phyloP scores from a whole-genome alignment of 2,113 vertebrate genomes.

The Notechis scutatus region DNA sequence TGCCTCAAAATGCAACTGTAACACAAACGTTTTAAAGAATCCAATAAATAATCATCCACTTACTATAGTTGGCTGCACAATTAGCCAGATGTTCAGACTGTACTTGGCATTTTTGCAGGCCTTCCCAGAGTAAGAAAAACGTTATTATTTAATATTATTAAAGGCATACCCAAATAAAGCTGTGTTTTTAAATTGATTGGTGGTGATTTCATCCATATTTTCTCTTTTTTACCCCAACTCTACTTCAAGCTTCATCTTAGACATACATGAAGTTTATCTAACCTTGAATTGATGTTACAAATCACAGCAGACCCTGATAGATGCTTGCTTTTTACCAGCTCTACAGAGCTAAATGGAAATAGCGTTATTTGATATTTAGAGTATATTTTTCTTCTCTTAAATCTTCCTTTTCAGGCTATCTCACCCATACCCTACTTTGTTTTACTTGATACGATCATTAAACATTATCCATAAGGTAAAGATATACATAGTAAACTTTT shows the following conservation, averaged over 20 bases:
- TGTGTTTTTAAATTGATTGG: not conserved
- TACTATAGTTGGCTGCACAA: not conserved
- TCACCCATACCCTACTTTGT: not conserved
- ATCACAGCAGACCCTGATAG: not conserved
- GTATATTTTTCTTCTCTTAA: conserved; percentile 23
- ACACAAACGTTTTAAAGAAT: not conserved
- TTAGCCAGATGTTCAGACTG: not conserved
- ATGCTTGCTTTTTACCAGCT: not conserved
- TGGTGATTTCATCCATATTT: not conserved
- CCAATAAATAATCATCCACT: not conserved
- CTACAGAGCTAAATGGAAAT: conserved; percentile 15
- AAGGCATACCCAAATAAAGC: not conserved
- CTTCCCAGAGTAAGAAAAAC: not conserved
- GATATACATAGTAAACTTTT: conserved; percentile 35
- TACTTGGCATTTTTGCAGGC: not conserved
- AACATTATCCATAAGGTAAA: conserved; percentile 30
- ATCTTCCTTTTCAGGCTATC: not conserved
- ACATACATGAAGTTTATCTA: conserved; percentile 18
- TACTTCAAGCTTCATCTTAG: not conserved
- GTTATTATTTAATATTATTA: not conserved
- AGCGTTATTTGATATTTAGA: not conserved
- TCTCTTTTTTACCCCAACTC: not conserved
- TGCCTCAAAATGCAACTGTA: not conserved
- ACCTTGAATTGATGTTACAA: not conserved
- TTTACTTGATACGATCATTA: conserved; percentile 26